Percentiles rank a stretch among this genome's conserved stretches.
Evolutionary conservation across 2,797 vertebrate species (phyloP).

Genomic region (Xenopus petersii): DNA sequence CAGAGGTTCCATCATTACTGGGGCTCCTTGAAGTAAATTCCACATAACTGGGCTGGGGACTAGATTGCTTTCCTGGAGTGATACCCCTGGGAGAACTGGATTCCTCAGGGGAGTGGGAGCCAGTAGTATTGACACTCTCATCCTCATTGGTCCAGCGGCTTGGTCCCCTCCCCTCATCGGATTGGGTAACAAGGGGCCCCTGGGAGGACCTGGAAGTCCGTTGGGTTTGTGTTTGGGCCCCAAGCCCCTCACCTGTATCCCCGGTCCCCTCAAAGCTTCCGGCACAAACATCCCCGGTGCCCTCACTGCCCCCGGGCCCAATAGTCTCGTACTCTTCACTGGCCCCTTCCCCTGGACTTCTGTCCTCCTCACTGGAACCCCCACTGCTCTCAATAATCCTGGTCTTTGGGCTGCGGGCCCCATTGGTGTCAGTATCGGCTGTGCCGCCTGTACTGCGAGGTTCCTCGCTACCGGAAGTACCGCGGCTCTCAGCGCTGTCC

Average conservation of each 20-base stretch:
- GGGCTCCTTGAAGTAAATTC: neutral
- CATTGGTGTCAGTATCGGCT: neutral
- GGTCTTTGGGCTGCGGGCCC: neutral
- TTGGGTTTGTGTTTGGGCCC: slow-evolving; percentile 3
- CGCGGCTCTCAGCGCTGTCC: neutral
- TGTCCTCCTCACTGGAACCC: neutral
- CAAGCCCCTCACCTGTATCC: neutral
- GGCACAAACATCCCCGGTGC: neutral
- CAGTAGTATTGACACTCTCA: neutral
- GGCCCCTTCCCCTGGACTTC: neutral
- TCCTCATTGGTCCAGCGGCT: neutral
- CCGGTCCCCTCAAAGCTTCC: neutral
- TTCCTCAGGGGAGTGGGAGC: slow-evolving; percentile 1
- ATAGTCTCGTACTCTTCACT: neutral
- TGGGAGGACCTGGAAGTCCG: slow-evolving; percentile 10
- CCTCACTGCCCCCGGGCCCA: neutral
- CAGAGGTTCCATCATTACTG: slow-evolving; percentile 2
- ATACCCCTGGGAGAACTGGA: neutral
- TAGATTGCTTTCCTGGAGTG: neutral
- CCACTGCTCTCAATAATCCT: neutral
- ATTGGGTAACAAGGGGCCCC: neutral
- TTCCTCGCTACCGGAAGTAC: neutral
- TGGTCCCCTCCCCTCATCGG: neutral
- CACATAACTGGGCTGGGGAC: neutral
- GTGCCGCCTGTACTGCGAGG: neutral